Evolutionary conservation across 2,888 invertebrate species (phyloP).

Genomic region (Xylota sylvarum): DNA sequence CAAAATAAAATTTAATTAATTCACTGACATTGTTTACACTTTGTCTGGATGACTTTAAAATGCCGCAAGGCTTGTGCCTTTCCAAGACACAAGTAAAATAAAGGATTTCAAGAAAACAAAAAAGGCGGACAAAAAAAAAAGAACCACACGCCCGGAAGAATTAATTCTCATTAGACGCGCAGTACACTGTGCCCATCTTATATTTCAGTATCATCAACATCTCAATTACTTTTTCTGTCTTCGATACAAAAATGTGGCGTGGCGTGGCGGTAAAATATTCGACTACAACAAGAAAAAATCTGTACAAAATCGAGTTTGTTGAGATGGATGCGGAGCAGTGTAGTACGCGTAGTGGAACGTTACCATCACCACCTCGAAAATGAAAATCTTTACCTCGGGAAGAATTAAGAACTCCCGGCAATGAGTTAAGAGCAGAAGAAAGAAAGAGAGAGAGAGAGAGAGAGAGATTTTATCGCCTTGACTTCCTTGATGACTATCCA

Average conservation of each 20-base stretch:
- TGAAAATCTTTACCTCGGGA: conserved; percentile 28
- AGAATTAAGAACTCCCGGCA: conserved; percentile 56
- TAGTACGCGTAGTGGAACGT: background rate
- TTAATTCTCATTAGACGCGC: conserved; percentile 29
- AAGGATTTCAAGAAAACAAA: conserved; percentile 24
- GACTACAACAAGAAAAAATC: conserved; percentile 2
- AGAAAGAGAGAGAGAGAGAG: background rate
- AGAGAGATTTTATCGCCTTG: conserved; percentile 33
- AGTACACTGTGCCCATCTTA: conserved; percentile 29
- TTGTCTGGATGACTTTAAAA: conserved; percentile 31
- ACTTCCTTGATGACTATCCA: conserved; percentile 57
- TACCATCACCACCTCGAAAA: conserved; percentile 24
- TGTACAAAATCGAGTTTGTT: background rate
- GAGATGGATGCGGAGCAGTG: background rate
- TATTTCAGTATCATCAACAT: conserved; percentile 54
- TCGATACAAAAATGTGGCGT: conserved; percentile 4
- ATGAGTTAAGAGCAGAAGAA: background rate
- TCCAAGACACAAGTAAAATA: conserved; percentile 9
- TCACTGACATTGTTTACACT: conserved; percentile 43
- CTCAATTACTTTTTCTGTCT: conserved; percentile 55
- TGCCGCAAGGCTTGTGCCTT: background rate
- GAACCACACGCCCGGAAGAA: background rate
- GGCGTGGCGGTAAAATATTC: conserved; percentile 9
- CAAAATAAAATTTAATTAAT: conserved; percentile 55
- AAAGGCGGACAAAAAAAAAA: background rate